Evolutionary conservation across 53 echinoderm and acorn worm species (phyloP).

Genomic region (Stichopus horrens): DNA sequence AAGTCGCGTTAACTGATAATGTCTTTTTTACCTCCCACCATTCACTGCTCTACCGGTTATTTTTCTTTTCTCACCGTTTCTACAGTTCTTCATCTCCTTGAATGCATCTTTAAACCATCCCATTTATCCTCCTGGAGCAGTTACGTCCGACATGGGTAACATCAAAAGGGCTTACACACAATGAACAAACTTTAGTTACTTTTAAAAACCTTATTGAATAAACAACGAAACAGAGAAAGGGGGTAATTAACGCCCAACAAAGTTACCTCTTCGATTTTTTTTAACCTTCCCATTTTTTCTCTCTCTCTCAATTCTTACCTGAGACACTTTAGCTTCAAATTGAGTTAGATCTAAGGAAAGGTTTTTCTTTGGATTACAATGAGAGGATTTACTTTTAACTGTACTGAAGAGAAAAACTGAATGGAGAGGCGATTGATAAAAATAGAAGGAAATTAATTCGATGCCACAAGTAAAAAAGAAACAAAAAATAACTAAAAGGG

Average conservation of each 20-base stretch:
- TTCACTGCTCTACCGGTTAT: background rate
- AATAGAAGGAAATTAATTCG: conserved; percentile 33
- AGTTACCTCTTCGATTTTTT: conserved; percentile 41
- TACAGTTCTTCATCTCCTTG: background rate
- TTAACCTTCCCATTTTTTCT: no score
- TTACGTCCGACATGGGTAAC: background rate
- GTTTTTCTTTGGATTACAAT: conserved; percentile 13
- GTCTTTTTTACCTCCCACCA: conserved; percentile 3
- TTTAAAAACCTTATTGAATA: conserved; percentile 29
- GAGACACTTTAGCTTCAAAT: conserved; percentile 28
- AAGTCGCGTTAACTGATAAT: conserved; percentile 23
- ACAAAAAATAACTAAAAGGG: no score
- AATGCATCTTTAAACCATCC: background rate
- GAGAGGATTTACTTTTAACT: conserved; percentile 37
- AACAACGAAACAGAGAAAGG: conserved; percentile 22
- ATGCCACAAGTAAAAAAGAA: conserved; percentile 11
- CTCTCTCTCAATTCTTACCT: background rate
- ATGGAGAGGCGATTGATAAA: background rate
- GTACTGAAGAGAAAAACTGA: conserved; percentile 10
- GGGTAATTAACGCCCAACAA: conserved; percentile 38
- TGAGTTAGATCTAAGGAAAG: conserved; percentile 23
- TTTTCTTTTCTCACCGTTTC: background rate
- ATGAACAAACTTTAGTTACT: conserved; percentile 1
- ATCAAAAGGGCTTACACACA: conserved; percentile 6
- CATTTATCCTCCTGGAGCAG: conserved; percentile 3